These are phyloP conservation scores for Cephus runcator DNA, from an alignment of 2,888 invertebrate genomes.

Conservation along the genomic window DNA sequence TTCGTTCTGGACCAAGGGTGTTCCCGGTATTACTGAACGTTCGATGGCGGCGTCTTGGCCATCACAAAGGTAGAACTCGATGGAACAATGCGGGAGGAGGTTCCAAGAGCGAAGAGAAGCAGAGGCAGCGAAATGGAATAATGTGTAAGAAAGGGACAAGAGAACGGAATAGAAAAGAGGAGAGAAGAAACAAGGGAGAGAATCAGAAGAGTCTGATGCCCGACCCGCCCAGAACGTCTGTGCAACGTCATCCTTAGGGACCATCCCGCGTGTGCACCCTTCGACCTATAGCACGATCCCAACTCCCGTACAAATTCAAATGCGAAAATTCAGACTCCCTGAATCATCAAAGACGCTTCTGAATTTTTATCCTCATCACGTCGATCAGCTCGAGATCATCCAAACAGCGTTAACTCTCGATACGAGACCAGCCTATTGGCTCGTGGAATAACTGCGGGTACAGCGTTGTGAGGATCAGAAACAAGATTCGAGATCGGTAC, in stretches of 20 bases:
- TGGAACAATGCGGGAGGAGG: constrained; percentile 47
- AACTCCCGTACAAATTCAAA: constrained; percentile 36
- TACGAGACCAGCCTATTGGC: not conserved
- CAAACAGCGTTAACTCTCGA: not conserved
- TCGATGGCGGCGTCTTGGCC: constrained; percentile 51
- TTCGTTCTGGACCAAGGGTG: constrained; percentile 54
- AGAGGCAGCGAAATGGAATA: constrained; percentile 13
- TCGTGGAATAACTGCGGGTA: not conserved
- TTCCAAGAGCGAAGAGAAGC: constrained; percentile 22
- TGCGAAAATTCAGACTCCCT: not conserved
- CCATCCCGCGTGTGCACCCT: constrained; percentile 24
- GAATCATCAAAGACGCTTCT: constrained; percentile 13
- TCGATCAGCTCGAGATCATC: not conserved
- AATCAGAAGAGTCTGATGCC: constrained; percentile 50
- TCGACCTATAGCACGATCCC: constrained; percentile 21
- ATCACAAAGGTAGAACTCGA: constrained; percentile 52
- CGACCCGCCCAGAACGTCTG: constrained; percentile 60
- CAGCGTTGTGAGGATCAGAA: not conserved
- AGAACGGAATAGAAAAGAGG: constrained; percentile 27
- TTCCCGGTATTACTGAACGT: constrained; percentile 51
- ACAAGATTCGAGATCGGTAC: not conserved
- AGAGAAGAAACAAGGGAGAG: constrained; percentile 39
- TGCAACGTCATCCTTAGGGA: constrained; percentile 61
- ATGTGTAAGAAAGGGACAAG: constrained; percentile 27
- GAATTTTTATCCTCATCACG: not conserved